Percentiles rank a stretch among this genome's conserved stretches.
Conservation (phyloP, 2,888 invertebrate genomes). For the Dyspetes luteomarginatus region DNA sequence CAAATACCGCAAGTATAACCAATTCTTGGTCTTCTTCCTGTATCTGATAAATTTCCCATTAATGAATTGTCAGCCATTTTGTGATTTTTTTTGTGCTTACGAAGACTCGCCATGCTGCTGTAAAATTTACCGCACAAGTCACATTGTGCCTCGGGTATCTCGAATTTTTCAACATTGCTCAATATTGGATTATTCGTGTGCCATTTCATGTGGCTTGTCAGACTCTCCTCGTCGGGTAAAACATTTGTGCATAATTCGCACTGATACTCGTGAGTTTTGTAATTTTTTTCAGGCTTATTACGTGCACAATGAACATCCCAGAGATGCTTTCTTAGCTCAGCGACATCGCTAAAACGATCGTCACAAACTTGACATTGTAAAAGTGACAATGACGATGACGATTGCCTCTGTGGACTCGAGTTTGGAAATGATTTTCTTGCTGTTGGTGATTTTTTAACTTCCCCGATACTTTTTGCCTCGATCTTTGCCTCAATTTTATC, state of each 20-base stretch:
- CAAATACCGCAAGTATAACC: constrained; percentile 81
- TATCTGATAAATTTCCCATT: constrained; percentile 51
- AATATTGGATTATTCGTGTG: constrained; percentile 82
- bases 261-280: constrained; percentile 73
- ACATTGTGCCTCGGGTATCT: constrained; percentile 80
- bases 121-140: constrained; percentile 88
- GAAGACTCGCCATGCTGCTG: constrained; percentile 85
- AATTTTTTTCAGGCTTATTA: constrained; percentile 77
- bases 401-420: constrained; percentile 22
- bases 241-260: constrained; percentile 85
- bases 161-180: constrained; percentile 63
- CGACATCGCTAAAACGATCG: constrained; percentile 85
- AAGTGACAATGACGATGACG: constrained; percentile 4
- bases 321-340: constrained; percentile 86
- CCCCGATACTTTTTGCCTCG: not conserved
- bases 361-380: constrained; percentile 87
- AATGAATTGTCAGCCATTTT: constrained; percentile 67
- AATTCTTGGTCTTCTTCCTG: not conserved
- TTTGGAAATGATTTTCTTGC: constrained; percentile 72
- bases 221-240: constrained; percentile 82
- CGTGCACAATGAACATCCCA: constrained; percentile 86
- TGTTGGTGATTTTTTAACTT: constrained; percentile 77
- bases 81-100: constrained; percentile 86
- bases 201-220: constrained; percentile 84
- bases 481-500: not conserved